Evolutionary conservation across 2,888 invertebrate genomes (phyloP), one percentile per base, ranked within the genome.

Genomic region (Quadroppia sp.): DNA sequence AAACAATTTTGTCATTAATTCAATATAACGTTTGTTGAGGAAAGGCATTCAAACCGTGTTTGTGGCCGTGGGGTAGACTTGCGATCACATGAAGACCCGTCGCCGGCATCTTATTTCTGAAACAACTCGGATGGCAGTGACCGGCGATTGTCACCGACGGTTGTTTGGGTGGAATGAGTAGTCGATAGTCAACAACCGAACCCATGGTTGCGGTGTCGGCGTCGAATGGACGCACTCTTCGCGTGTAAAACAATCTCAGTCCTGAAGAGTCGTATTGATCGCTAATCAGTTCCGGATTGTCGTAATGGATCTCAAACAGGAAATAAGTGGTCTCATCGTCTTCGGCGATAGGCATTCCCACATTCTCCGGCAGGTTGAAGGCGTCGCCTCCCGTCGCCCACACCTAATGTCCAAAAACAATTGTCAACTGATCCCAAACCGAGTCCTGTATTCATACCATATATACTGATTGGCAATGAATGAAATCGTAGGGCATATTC

Each of bases 231-330:
- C 94, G 85, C 50, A 92, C 82, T 23, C 88, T 85, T 0, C 88
- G 86, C 0, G 91, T 92, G 82, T 91, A 89, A 80, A 89, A 89
- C 23, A 94, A 84, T 17, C 91, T 85, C 72, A 94, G 87, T 0
- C 94, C 94, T 4, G 81, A 81, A 56, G 77, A 77, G 75, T 81
- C 81, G 28, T 64, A 59, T 20, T 56, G 42, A 78, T 72, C 76
- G 72, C 82, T 82, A 77, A 82, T 81, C 74, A 83, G 80, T 77
- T 83, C 82, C 69, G 88, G 87, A 80, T 94, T 94, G 81, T 94
- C 92, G 81, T 93, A 94, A 84, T 94, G 94, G 79, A 92, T 89
- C 83, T 94, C 93, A 67, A 94, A 85, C 90, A 93, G 91, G 83
- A 91, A 93, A 83, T 89, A 93, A 0, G 88, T 88, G 0, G 89